These are phyloP conservation scores for Stenopsyche tienmushanensis DNA, from an alignment of 1,140 invertebrate species.

Conservation along the genomic window DNA sequence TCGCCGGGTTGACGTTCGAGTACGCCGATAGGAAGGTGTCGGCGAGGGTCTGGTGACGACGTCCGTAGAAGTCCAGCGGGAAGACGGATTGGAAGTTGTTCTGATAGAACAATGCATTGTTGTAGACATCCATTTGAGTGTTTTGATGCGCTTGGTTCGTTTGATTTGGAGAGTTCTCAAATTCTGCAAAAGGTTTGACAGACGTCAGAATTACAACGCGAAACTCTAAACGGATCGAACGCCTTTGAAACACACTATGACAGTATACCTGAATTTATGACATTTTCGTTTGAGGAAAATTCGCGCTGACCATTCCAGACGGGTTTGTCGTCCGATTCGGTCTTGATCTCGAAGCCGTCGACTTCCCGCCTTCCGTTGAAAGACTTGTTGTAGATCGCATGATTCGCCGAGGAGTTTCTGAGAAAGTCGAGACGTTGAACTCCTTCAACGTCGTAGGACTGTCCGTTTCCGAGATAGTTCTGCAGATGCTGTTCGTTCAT, in stretches of 20 bases:
- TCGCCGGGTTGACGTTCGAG: constrained; percentile 19
- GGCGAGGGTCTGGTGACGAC: constrained; percentile 36
- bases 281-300: constrained; percentile 13
- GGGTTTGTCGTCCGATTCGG: constrained; percentile 26
- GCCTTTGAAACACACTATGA: no score
- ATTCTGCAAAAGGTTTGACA: background rate
- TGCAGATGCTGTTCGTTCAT: constrained; percentile 7
- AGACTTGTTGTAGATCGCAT: background rate
- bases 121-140: constrained; percentile 22
- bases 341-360: constrained; percentile 33
- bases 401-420: background rate
- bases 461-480: constrained; percentile 1
- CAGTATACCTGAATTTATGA: constrained; percentile 19
- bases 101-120: constrained; percentile 33
- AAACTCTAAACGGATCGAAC: no score
- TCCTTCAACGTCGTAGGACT: background rate
- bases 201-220: no score
- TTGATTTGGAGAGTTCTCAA: background rate
- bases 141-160: constrained; percentile 4
- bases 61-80: constrained; percentile 33
- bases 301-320: constrained; percentile 16
- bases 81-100: constrained; percentile 35
- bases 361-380: background rate
- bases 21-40: constrained; percentile 31
- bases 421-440: constrained; percentile 4